These are phyloP conservation scores for Talpa occidentalis DNA, from an alignment of 2,113 vertebrate genomes.

Conservation along the genomic window DNA sequence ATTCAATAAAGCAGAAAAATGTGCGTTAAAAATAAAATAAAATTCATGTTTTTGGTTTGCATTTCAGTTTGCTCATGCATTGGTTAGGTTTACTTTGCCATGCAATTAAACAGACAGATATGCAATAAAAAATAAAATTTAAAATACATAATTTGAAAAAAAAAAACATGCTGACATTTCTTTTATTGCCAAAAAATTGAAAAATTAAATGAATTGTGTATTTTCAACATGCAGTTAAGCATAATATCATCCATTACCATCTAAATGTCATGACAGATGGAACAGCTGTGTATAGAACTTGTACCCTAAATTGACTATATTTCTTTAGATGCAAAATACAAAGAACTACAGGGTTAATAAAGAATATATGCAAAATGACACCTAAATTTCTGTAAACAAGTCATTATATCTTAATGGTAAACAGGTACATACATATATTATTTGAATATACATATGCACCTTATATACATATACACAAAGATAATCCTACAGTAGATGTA, in stretches of 20 bases:
- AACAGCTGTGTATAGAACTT: slow-evolving; percentile 86
- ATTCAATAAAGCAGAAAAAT: slow-evolving; percentile 95
- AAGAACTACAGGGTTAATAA: slow-evolving; percentile 70
- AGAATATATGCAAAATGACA: slow-evolving; percentile 70
- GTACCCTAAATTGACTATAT: slow-evolving; percentile 77
- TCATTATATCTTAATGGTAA: slow-evolving; percentile 69
- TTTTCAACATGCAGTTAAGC: slow-evolving; percentile 89
- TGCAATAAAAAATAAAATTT: slow-evolving; percentile 85
- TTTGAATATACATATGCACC: slow-evolving; percentile 74
- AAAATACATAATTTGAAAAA: slow-evolving; percentile 82
- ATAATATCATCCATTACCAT: slow-evolving; percentile 82
- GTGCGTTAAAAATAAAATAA: slow-evolving; percentile 86
- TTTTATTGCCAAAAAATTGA: slow-evolving; percentile 83
- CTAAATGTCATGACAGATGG: slow-evolving; percentile 87
- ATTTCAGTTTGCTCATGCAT: slow-evolving; percentile 90
- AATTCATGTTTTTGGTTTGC: slow-evolving; percentile 87
- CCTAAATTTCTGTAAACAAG: slow-evolving; percentile 55
- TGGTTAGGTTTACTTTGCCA: slow-evolving; percentile 88
- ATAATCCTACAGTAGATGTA: slow-evolving; percentile 73
- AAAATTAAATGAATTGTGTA: slow-evolving; percentile 86
- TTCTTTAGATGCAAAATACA: slow-evolving; percentile 79
- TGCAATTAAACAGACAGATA: slow-evolving; percentile 89
- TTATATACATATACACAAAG: slow-evolving; percentile 26
- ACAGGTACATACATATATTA: slow-evolving; percentile 81
- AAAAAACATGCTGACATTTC: slow-evolving; percentile 89